Conservation (phyloP, 1,140 invertebrate species). For the Leptinotarsa lineolata region DNA sequence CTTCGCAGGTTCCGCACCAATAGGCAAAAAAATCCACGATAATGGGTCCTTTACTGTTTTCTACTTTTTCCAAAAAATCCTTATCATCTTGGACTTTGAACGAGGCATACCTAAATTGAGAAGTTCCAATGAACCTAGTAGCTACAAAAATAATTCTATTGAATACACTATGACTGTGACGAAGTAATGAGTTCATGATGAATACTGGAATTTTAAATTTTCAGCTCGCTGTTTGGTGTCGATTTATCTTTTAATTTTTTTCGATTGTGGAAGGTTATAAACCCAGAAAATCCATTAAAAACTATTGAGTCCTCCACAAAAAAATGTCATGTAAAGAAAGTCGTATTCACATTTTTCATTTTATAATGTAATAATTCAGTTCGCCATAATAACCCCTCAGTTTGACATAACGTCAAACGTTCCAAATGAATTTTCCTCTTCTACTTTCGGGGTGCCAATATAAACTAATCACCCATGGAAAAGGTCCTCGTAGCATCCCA, state of each 20-base stretch:
- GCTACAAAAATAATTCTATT: background rate
- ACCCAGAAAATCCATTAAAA: too few relatives aligned
- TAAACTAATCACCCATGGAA: too few relatives aligned
- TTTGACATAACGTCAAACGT: too few relatives aligned
- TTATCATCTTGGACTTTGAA: constrained; percentile 91
- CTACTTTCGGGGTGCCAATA: too few relatives aligned
- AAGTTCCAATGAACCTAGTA: constrained; percentile 17
- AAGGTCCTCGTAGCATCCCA: background rate
- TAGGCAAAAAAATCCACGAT: constrained; percentile 95
- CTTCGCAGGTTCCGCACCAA: constrained; percentile 95
- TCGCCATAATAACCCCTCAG: too few relatives aligned
- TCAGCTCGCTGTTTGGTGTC: background rate
- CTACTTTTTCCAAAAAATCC: constrained; percentile 89
- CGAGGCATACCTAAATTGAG: constrained; percentile 45
- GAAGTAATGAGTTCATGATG: constrained; percentile 10
- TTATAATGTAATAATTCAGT: too few relatives aligned
- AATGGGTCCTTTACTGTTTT: constrained; percentile 85
- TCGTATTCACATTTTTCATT: too few relatives aligned
- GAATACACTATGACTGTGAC: background rate
- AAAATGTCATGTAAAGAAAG: too few relatives aligned
- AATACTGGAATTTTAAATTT: constrained; percentile 4
- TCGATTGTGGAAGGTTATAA: too few relatives aligned
- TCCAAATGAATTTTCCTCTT: too few relatives aligned
- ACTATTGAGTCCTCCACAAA: too few relatives aligned
- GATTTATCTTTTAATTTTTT: too few relatives aligned